Evolutionary conservation across 2,797 vertebrate genomes (phyloP), one percentile per base, ranked within the genome.

Genomic region (Pangasius mekongensis): DNA sequence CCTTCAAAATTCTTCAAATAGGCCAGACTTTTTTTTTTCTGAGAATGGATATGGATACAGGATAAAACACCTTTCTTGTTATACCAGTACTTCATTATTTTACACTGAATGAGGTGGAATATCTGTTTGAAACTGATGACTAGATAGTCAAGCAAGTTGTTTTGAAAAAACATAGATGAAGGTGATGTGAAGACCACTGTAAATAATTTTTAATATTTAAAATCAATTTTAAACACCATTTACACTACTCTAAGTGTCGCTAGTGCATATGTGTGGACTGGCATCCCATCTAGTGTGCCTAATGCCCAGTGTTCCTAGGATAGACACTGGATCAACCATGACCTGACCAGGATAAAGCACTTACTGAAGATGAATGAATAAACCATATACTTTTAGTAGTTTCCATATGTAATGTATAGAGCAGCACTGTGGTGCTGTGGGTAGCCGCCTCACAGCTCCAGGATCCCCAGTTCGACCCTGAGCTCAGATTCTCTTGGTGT

Each of bases 41-140:
- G 43, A 60, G 56, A 89, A 62, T 36, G 16, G 39, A 84, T n/a
- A 83, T 58, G n/a, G 36, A 86, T 52, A 11, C 6, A 39, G 67
- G 66, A 80, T 33, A 24, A 54, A 85, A 84, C 27, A 66, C 43
- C n/a, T n/a, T 71, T 71, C 87, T 87, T 83, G 47, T 86, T 88
- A 87, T 84, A 56, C 18, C 74, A 84, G 76, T 69, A 64, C 52
- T n/a, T 89, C 27, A 83, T 89, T 69, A 88, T 89, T 83, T 85
- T 89, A 43, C 49, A 58, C 30, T 6, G 14, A 16, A 58, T 20
- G 60, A 60, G 1, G 0, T 54, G 47, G 36, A 85, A 73, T 69
- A 58, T 87, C 81, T 71, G 24, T 83, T 85, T 69, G 24, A 62
- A 88, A 84, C 54, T 20, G 84, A 67, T 76, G 36, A 52, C 56